A percentile compares a stretch with the other conserved stretches of the same genome.
phyloP scores from a whole-genome alignment of 2,888 invertebrate species.

The Aspidiotus destructor region DNA sequence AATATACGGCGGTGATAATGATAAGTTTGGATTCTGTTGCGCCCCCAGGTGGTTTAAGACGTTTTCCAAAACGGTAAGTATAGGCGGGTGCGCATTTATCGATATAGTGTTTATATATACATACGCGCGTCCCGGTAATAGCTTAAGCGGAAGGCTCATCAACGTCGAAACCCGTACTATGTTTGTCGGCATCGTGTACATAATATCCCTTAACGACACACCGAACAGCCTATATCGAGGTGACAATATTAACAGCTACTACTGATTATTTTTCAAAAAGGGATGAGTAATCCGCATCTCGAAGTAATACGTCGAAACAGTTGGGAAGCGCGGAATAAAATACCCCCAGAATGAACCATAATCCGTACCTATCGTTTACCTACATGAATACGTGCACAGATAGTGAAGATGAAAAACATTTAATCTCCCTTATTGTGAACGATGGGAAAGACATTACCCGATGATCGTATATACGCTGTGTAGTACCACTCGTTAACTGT shows the following conservation, averaged over 20 bases:
- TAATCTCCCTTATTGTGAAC: no score
- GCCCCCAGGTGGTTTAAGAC: constrained; percentile 20
- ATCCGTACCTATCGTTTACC: constrained; percentile 32
- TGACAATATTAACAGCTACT: constrained; percentile 33
- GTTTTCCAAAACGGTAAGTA: neutral
- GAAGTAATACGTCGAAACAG: neutral
- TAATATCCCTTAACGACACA: constrained; percentile 5
- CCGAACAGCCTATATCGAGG: constrained; percentile 14
- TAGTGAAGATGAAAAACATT: neutral
- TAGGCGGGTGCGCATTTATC: neutral
- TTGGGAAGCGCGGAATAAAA: constrained; percentile 15
- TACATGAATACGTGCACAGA: neutral
- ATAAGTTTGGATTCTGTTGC: constrained; percentile 14
- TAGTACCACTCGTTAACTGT: no score
- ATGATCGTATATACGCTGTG: no score
- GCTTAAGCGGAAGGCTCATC: constrained; percentile 20
- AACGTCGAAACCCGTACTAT: constrained; percentile 14
- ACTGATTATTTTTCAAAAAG: constrained; percentile 29
- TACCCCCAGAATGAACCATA: constrained; percentile 15
- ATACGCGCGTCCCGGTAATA: constrained; percentile 8
- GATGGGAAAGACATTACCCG: no score
- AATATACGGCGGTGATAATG: constrained; percentile 1
- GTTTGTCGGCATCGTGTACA: constrained; percentile 26
- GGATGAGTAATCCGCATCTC: constrained; percentile 29
- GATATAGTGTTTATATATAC: neutral